phyloP scores from a whole-genome alignment of 2,797 vertebrate species.

The Taenioides sp. region DNA sequence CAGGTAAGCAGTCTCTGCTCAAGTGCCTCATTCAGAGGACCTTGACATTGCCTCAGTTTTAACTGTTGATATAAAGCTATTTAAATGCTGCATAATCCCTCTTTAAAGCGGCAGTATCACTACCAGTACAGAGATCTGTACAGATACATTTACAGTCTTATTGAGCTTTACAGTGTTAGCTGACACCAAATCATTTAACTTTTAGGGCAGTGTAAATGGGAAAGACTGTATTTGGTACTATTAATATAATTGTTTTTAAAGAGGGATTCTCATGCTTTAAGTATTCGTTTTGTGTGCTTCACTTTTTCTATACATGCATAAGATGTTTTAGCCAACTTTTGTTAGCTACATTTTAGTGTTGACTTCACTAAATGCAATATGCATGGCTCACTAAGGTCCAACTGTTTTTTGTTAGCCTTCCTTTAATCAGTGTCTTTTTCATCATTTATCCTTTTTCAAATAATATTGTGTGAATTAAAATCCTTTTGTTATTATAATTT shows the following conservation, averaged over 20 bases:
- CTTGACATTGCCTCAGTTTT: constrained; percentile 54
- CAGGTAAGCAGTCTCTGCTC: constrained; percentile 73
- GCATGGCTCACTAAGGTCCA: constrained; percentile 67
- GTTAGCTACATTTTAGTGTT: constrained; percentile 43
- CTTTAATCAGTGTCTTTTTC: constrained; percentile 39
- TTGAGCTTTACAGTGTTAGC: constrained; percentile 19
- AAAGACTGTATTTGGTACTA: neutral
- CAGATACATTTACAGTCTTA: constrained; percentile 20
- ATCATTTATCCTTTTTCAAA: constrained; percentile 17
- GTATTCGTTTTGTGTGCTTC: constrained; percentile 59
- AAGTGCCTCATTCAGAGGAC: constrained; percentile 45
- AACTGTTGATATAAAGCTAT: constrained; percentile 49
- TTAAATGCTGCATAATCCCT: constrained; percentile 61
- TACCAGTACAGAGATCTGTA: constrained; percentile 7
- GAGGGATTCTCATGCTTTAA: constrained; percentile 62
- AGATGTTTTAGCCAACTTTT: constrained; percentile 51
- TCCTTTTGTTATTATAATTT: constrained; percentile 37
- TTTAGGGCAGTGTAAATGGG: neutral
- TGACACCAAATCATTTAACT: neutral
- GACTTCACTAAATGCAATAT: constrained; percentile 53
- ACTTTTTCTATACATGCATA: constrained; percentile 44
- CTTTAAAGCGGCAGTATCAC: constrained; percentile 65
- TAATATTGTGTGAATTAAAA: constrained; percentile 1
- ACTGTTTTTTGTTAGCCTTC: constrained; percentile 41
- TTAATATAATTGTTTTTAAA: constrained; percentile 59